Conservation (phyloP, 2,888 invertebrate genomes). For the Athrips mouffetella region DNA sequence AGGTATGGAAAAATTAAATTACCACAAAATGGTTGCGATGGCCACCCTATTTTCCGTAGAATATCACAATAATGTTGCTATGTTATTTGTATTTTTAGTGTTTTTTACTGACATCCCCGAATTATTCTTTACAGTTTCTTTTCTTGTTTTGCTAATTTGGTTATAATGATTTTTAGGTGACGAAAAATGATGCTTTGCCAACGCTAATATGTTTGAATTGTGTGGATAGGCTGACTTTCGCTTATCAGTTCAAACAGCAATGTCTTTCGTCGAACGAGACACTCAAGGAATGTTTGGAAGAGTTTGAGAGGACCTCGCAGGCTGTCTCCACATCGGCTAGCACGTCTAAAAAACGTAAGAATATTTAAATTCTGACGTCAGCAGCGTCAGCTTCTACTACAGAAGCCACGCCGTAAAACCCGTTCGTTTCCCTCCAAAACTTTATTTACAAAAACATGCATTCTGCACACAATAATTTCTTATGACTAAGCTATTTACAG, state of each 20-base stretch:
- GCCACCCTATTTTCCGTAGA: conserved; percentile 74
- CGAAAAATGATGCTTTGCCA: conserved; percentile 66
- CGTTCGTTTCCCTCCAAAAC: neutral
- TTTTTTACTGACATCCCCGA: conserved; percentile 73
- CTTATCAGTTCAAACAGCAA: conserved; percentile 73
- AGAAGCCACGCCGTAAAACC: neutral
- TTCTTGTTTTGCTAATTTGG: conserved; percentile 17
- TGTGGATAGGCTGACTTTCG: conserved; percentile 68
- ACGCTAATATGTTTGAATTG: conserved; percentile 72
- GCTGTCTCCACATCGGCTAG: conserved; percentile 42
- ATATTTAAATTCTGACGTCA: neutral
- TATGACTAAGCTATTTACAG: no score
- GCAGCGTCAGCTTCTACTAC: neutral
- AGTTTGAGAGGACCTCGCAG: conserved; percentile 63
- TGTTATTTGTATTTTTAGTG: conserved; percentile 54
- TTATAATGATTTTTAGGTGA: conserved; percentile 50
- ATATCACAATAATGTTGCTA: conserved; percentile 69
- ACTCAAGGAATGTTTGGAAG: conserved; percentile 68
- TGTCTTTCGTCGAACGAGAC: conserved; percentile 70
- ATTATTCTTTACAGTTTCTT: conserved; percentile 24
- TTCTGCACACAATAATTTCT: no score
- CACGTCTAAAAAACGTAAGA: conserved; percentile 35
- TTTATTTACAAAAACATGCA: neutral
- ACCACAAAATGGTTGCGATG: conserved; percentile 77
- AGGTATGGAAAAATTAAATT: conserved; percentile 73